A percentile compares a stretch with the other conserved stretches of the same genome.
phyloP scores from a whole-genome alignment of 2,113 vertebrate species.

The Petaurus breviceps region DNA sequence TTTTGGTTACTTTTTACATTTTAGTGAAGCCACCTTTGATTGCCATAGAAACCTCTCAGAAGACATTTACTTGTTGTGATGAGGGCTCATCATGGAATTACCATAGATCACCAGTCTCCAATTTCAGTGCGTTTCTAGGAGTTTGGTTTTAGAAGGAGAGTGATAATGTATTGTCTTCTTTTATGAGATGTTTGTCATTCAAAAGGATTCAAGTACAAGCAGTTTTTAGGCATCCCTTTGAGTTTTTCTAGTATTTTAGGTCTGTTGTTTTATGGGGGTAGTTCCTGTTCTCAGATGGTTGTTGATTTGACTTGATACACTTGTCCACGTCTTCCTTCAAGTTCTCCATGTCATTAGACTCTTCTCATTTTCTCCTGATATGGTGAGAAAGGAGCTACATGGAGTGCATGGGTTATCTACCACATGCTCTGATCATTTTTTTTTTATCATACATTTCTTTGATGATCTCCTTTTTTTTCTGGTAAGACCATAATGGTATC shows the following conservation, averaged over 20 bases:
- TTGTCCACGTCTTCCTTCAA: neutral
- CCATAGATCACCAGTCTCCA: slow-evolving; percentile 50
- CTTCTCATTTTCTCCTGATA: neutral
- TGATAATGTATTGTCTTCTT: slow-evolving; percentile 51
- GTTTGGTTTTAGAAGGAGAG: slow-evolving; percentile 65
- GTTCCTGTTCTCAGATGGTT: neutral
- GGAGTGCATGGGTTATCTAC: neutral
- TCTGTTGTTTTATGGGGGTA: slow-evolving; percentile 58
- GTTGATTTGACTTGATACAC: neutral
- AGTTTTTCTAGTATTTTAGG: slow-evolving; percentile 56
- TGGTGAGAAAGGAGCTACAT: neutral
- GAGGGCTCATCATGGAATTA: slow-evolving; percentile 48
- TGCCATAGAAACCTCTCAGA: slow-evolving; percentile 53
- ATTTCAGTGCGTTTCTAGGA: slow-evolving; percentile 54
- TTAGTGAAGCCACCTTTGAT: neutral
- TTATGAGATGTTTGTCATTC: slow-evolving; percentile 64
- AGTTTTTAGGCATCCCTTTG: slow-evolving; percentile 72
- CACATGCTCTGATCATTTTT: neutral
- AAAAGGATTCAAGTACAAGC: slow-evolving; percentile 60
- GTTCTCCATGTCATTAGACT: neutral
- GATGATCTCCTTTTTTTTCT: neutral
- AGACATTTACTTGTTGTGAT: slow-evolving; percentile 54
- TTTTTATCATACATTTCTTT: neutral
- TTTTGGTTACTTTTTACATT: slow-evolving; percentile 44
- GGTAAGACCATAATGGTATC: neutral